These are phyloP conservation scores for Adineta ricciae DNA, from an alignment of 2,888 invertebrate genomes.

Conservation along the genomic window DNA sequence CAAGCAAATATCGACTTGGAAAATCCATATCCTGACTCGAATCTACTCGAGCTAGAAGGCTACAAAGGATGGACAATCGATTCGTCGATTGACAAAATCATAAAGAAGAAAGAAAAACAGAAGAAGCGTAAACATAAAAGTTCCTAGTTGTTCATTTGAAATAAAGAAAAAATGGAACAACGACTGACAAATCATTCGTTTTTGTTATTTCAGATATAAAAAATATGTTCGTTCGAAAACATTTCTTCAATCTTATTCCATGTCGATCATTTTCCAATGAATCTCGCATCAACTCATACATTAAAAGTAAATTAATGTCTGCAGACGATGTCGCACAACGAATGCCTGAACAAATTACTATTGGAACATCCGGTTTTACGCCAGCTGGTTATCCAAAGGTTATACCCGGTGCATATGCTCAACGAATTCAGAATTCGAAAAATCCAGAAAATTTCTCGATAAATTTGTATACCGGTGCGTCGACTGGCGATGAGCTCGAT, in stretches of 20 bases:
- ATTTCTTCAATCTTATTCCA: neutral
- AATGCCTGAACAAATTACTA: neutral
- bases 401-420: neutral
- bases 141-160: too few relatives aligned
- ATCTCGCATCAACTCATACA: neutral
- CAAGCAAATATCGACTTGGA: too few relatives aligned
- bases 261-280: neutral
- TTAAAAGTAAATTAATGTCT: conserved; percentile 20
- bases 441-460: neutral
- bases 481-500: conserved; percentile 16
- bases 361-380: neutral
- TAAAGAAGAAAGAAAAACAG: conserved; percentile 28
- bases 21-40: conserved; percentile 26
- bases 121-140: neutral
- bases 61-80: conserved; percentile 26
- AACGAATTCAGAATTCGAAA: neutral
- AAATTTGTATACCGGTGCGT: conserved; percentile 19
- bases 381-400: conserved; percentile 21
- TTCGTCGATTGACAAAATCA: conserved; percentile 19
- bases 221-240: neutral
- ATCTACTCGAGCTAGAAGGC: conserved; percentile 26
- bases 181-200: too few relatives aligned
- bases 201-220: too few relatives aligned
- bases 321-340: conserved; percentile 6
- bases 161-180: too few relatives aligned